Percentiles rank a stretch among this genome's conserved stretches.
These are phyloP conservation scores for Scleropages formosus DNA, from an alignment of 2,797 vertebrate genomes.

Conservation along the genomic window DNA sequence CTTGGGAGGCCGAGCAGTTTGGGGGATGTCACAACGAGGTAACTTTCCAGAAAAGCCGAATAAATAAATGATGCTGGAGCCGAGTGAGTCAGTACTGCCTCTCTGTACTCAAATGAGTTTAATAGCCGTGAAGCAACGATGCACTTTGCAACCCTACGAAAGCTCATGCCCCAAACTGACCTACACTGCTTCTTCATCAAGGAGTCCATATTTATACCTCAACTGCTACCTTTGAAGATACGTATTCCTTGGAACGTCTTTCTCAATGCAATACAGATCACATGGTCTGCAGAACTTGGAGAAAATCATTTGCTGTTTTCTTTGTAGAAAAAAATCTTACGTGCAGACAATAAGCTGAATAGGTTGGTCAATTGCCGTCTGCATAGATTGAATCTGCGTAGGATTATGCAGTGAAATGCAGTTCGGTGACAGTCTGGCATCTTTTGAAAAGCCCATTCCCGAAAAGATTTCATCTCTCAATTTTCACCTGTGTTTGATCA, in stretches of 20 bases:
- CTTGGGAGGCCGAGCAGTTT: too few relatives aligned
- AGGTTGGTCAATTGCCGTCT: too few relatives aligned
- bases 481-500: too few relatives aligned
- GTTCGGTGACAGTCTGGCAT: too few relatives aligned
- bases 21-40: background rate
- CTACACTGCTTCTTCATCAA: background rate
- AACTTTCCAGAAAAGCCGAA: background rate
- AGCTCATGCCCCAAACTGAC: background rate
- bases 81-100: background rate
- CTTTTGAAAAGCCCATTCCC: too few relatives aligned
- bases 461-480: too few relatives aligned
- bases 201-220: background rate
- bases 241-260: too few relatives aligned
- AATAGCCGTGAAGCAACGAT: background rate
- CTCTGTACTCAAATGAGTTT: background rate
- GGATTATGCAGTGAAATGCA: too few relatives aligned
- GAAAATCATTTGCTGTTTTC: background rate
- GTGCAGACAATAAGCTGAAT: background rate
- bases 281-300: background rate
- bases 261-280: background rate
- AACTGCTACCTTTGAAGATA: background rate
- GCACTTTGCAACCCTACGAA: background rate
- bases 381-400: too few relatives aligned
- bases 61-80: constrained; percentile 2
- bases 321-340: background rate